Conservation (phyloP, 2,888 invertebrate genomes). For the Pristionchus arcanus region DNA sequence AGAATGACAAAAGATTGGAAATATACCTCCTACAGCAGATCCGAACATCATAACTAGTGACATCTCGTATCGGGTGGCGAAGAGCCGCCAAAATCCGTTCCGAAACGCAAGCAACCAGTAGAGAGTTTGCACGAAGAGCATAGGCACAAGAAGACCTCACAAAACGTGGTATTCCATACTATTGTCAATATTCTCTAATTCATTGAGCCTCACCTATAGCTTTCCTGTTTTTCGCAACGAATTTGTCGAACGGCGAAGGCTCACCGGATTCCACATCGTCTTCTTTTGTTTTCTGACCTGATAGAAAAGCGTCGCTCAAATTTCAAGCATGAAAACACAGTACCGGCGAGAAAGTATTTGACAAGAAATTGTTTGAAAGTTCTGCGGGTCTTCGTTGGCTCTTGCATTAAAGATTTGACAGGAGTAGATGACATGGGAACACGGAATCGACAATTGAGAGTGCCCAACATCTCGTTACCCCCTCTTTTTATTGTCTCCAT, state of each 20-base stretch:
- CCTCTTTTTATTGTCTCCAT: background rate
- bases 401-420: background rate
- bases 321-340: background rate
- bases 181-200: no score
- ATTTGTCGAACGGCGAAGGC: constrained; percentile 31
- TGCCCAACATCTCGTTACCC: background rate
- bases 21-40: constrained; percentile 36
- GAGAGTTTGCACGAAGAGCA: constrained; percentile 49
- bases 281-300: constrained; percentile 22
- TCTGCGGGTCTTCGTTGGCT: background rate
- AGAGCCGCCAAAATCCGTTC: constrained; percentile 39
- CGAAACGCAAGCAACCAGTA: constrained; percentile 46
- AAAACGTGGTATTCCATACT: background rate
- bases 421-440: background rate
- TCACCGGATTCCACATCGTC: background rate
- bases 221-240: constrained; percentile 3
- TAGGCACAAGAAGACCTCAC: background rate
- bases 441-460: background rate
- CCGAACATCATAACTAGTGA: constrained; percentile 55
- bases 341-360: background rate
- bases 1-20: background rate
- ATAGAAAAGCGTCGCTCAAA: background rate
- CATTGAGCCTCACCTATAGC: background rate
- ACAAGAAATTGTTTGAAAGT: background rate
- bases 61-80: constrained; percentile 52